Conservation (phyloP, 2,888 invertebrate genomes). For the Drosophila formosana region DNA sequence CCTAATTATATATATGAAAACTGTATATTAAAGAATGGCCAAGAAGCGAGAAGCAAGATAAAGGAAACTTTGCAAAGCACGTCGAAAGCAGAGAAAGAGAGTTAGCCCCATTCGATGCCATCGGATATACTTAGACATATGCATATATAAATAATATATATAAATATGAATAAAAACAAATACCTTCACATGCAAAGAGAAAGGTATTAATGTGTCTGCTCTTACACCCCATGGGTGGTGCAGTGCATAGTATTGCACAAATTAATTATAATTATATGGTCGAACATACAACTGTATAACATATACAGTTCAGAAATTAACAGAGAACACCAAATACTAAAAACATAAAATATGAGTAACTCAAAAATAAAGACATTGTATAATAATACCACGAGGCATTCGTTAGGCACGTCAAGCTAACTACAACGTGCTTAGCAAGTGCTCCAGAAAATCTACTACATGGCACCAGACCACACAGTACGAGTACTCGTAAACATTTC, state of each 20-base stretch:
- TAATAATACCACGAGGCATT: constrained; percentile 49
- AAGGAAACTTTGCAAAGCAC: constrained; percentile 9
- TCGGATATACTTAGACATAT: constrained; percentile 47
- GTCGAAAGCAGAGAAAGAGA: constrained; percentile 1
- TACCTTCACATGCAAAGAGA: constrained; percentile 26
- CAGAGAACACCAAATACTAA: constrained; percentile 49
- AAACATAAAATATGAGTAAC: constrained; percentile 20
- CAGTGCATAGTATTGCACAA: constrained; percentile 62
- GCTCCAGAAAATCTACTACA: constrained; percentile 35
- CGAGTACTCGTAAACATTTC: constrained; percentile 10
- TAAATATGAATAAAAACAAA: constrained; percentile 17
- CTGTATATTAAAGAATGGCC: constrained; percentile 60
- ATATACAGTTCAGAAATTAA: constrained; percentile 33
- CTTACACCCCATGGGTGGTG: constrained; percentile 76
- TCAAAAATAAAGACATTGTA: constrained; percentile 44
- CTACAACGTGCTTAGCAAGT: constrained; percentile 33
- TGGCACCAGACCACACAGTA: constrained; percentile 22
- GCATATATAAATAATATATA: constrained; percentile 24
- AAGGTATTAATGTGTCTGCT: constrained; percentile 62
- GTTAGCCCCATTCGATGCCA: constrained; percentile 36
- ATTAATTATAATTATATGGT: constrained; percentile 41
- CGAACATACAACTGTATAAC: constrained; percentile 48
- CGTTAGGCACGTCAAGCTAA: constrained; percentile 45
- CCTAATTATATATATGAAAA: constrained; percentile 23
- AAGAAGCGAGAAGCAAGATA: constrained; percentile 16